These are phyloP conservation scores for Ormyrus labotus DNA, from an alignment of 2,888 invertebrate species.

Conservation along the genomic window DNA sequence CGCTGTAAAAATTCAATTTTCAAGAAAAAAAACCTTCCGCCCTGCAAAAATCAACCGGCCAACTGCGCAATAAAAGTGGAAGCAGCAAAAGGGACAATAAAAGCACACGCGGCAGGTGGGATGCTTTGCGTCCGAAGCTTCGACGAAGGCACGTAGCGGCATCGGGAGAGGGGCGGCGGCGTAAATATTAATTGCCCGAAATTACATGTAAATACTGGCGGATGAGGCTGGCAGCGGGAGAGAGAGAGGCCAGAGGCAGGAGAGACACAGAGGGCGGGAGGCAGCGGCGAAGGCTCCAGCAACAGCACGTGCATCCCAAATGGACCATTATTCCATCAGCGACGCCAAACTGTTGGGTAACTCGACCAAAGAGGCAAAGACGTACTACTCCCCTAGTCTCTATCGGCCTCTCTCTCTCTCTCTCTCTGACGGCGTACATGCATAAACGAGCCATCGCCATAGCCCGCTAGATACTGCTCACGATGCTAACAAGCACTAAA, in stretches of 20 bases:
- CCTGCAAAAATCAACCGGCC: too few relatives aligned
- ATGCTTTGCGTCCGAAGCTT: too few relatives aligned
- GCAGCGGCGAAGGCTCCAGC: slow-evolving; percentile 59
- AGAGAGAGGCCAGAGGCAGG: slow-evolving; percentile 28
- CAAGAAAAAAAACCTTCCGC: too few relatives aligned
- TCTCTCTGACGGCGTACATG: slow-evolving; percentile 29
- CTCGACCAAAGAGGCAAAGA: slow-evolving; percentile 66
- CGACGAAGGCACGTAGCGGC: neutral
- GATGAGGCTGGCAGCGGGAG: slow-evolving; percentile 40
- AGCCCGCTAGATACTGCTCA: neutral
- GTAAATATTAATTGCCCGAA: slow-evolving; percentile 74
- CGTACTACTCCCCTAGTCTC: slow-evolving; percentile 42
- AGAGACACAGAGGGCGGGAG: slow-evolving; percentile 41
- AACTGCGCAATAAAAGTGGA: neutral
- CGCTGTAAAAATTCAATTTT: too few relatives aligned
- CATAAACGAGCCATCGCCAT: slow-evolving; percentile 22
- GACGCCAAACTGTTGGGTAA: slow-evolving; percentile 71
- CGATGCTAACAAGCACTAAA: slow-evolving; percentile 16
- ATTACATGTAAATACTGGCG: slow-evolving; percentile 72
- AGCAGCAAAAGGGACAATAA: slow-evolving; percentile 7
- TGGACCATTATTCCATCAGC: slow-evolving; percentile 74
- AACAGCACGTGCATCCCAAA: slow-evolving; percentile 73
- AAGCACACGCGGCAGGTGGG: slow-evolving; percentile 16
- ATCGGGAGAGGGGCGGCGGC: slow-evolving; percentile 57
- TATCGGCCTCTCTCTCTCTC: slow-evolving; percentile 51